Conservation (phyloP, 2,888 invertebrate species). For the Caenorhabditis wallacei region DNA sequence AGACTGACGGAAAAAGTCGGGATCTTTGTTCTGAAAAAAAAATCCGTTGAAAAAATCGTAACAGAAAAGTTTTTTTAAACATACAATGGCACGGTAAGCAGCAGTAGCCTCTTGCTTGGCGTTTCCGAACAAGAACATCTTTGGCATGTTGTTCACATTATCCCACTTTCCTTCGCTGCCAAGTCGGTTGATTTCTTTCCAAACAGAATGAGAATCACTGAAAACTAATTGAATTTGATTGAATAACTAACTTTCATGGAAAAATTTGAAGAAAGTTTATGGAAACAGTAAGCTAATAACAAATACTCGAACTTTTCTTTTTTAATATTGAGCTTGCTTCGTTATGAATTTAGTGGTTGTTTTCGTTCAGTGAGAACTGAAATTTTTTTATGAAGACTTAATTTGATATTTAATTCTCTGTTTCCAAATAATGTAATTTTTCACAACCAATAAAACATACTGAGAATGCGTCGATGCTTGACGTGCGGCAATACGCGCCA, state of each 20-base stretch:
- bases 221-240: conserved; percentile 5
- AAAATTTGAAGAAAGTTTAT: too few species aligned
- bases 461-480: conserved; percentile 63
- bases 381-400: too few species aligned
- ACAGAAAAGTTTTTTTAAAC: neutral
- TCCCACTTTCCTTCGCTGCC: conserved; percentile 80
- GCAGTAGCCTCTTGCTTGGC: conserved; percentile 73
- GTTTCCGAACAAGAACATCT: conserved; percentile 71
- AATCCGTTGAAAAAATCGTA: too few species aligned
- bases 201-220: conserved; percentile 64
- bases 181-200: conserved; percentile 78
- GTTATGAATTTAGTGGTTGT: too few species aligned
- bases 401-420: too few species aligned
- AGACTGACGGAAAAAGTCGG: conserved; percentile 71
- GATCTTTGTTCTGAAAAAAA: conserved; percentile 61
- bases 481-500: conserved; percentile 45
- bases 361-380: too few species aligned
- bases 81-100: conserved; percentile 68
- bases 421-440: neutral
- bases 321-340: too few species aligned
- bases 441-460: conserved; percentile 17
- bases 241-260: too few species aligned
- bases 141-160: conserved; percentile 77
- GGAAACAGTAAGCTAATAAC: too few species aligned
- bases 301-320: too few species aligned